Conservation (phyloP, 2,113 vertebrate genomes). For the Oncorhynchus mykiss region DNA sequence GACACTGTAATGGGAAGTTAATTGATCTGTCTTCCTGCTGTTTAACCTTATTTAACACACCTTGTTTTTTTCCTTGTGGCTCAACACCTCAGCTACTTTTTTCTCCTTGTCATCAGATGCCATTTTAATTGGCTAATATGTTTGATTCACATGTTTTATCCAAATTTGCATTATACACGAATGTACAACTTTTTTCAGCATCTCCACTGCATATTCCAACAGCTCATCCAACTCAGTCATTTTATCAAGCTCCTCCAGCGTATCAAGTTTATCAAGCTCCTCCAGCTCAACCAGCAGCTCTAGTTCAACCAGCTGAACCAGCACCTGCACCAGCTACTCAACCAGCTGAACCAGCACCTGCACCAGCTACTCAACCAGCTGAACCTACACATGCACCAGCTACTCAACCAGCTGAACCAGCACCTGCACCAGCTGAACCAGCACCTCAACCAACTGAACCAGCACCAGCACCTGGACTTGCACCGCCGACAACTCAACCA, state of each 20-base stretch:
- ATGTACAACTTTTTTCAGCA: no score
- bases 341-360: constrained; percentile 6
- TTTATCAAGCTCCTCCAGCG: constrained; percentile 24
- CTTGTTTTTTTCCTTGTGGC: no score
- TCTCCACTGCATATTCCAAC: constrained; percentile 62
- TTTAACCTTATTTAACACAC: no score
- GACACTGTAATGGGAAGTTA: no score
- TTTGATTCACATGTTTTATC: no score
- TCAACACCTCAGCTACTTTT: no score
- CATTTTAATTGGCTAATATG: no score
- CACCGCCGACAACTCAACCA: no score
- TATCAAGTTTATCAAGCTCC: constrained; percentile 35
- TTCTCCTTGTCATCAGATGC: no score
- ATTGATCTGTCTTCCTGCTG: no score
- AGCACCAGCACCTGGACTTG: no score
- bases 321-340: constrained; percentile 10
- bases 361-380: constrained; percentile 17
- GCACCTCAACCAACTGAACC: neutral
- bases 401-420: neutral
- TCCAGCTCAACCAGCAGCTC: constrained; percentile 26
- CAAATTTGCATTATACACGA: no score
- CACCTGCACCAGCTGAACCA: constrained; percentile 24
- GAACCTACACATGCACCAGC: constrained; percentile 1
- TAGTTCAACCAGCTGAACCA: constrained; percentile 33
- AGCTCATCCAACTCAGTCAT: constrained; percentile 53